Base-by-base conservation (phyloP, 2,797 vertebrate species). In the Hylomyscus alleni region DNA sequence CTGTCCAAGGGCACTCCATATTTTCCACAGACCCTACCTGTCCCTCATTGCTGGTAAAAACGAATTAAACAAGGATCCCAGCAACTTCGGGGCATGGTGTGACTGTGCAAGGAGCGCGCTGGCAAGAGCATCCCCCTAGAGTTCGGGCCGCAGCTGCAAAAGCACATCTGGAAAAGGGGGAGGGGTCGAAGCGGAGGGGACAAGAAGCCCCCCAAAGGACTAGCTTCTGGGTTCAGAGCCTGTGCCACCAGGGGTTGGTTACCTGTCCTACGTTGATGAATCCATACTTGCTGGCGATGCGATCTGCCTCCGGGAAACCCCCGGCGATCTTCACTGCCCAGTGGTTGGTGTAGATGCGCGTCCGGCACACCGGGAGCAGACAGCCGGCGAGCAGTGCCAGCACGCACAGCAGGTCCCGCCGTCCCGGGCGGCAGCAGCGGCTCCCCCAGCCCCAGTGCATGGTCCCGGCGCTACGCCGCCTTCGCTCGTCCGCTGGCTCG, bases 231-330 rank as follows among this genome's bases (percentile, higher is more conserved):
- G 80, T 89, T 14, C 3, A 75, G 60, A 58, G 58, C 67, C 77
- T 2, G 65, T 40, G 78, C 67, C 4, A 72, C 72, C 69, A 0
- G 80, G 34, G 20, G 76, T 98, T 44, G n/a, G 69, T 98, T 99
- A 99, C 99, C 99, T 99, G 99, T 98, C 99, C 99, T 98, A 99
- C 99, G 98, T 99, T 99, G 98, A 99, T 98, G 98, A 99, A 99
- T 98, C 99, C 99, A 98, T 99, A 99, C 98, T 99, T 99, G 97
- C 98, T 99, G 95, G 99, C 99, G 98, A 99, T 99, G 98, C 99
- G 98, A 97, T 99, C 98, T 96, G 99, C 99, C 98, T 99, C 98
- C 60, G 99, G 98, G 83, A 98, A 96, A 98, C 99, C 99, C 90
- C 99, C 99, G 85, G 98, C 92, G 98, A 99, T 99, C 98, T 99